phyloP scores from a whole-genome alignment of 2,797 vertebrate species.

The Enoplosus armatus region DNA sequence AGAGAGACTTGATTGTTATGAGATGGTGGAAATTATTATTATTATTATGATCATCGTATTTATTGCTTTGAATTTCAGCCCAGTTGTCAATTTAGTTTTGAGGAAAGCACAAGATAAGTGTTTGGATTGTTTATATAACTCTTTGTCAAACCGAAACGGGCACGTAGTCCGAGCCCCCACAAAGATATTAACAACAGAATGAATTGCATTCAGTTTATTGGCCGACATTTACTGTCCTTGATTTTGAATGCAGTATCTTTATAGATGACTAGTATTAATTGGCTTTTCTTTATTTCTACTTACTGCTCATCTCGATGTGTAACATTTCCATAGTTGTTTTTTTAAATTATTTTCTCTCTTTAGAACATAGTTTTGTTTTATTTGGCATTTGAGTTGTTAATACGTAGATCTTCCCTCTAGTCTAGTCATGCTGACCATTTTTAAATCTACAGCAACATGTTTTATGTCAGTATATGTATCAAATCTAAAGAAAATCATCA shows the following conservation, averaged over 20 bases:
- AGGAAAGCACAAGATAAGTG: slow-evolving; percentile 16
- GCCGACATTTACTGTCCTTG: neutral
- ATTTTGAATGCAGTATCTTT: slow-evolving; percentile 27
- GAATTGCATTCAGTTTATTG: slow-evolving; percentile 16
- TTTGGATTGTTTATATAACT: neutral
- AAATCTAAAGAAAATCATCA: neutral
- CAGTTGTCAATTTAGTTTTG: neutral
- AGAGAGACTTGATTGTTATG: slow-evolving; percentile 27
- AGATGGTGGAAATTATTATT: slow-evolving; percentile 1
- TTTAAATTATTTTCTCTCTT: neutral
- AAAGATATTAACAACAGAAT: neutral
- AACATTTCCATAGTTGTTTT: slow-evolving; percentile 34
- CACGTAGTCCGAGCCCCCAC: neutral
- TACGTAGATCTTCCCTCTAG: neutral
- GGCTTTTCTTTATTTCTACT: slow-evolving; percentile 30
- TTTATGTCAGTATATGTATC: neutral
- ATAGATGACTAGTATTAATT: slow-evolving; percentile 26
- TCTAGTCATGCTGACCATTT: neutral
- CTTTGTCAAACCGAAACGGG: neutral
- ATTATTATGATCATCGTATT: slow-evolving; percentile 28
- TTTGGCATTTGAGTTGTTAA: slow-evolving; percentile 9
- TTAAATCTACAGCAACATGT: neutral
- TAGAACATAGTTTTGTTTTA: neutral
- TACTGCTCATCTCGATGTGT: slow-evolving; percentile 5
- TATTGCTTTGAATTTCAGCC: slow-evolving; percentile 41